Evolutionary conservation across 92 coral and sea anemone species (phyloP).

Genomic region (Siderastrea radians): DNA sequence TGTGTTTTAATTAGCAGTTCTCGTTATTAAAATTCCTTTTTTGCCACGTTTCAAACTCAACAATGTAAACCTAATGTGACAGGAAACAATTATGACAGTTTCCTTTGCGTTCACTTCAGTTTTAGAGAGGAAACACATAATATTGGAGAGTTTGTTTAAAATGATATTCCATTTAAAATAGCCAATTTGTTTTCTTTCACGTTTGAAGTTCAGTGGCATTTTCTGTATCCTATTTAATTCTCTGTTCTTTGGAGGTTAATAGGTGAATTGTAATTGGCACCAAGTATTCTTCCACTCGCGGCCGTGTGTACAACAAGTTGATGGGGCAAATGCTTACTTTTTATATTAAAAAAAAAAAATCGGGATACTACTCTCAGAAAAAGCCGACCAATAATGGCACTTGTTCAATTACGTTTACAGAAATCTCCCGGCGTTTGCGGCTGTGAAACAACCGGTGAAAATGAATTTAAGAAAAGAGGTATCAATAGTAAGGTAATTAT

Average conservation of each 20-base stretch:
- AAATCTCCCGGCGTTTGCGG: not conserved
- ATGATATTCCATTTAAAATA: not conserved
- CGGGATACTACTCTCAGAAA: not conserved
- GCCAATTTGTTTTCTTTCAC: not conserved
- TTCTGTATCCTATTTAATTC: no score
- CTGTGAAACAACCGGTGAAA: not conserved
- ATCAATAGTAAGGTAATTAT: slow-evolving; percentile 1
- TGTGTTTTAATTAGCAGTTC: slow-evolving; percentile 4
- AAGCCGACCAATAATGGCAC: not conserved
- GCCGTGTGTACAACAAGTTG: no score
- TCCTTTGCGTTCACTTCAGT: not conserved
- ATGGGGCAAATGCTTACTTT: no score
- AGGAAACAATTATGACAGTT: not conserved
- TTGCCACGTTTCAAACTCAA: not conserved
- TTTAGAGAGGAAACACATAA: not conserved
- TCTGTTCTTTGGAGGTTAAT: no score
- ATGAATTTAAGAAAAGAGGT: not conserved
- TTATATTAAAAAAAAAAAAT: no score
- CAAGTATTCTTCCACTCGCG: not conserved
- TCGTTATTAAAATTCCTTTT: slow-evolving; percentile 4
- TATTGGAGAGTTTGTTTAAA: slow-evolving; percentile 9
- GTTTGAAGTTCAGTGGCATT: not conserved
- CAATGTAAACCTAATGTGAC: slow-evolving; percentile 1
- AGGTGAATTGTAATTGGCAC: not conserved
- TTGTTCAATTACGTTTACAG: not conserved